phyloP scores from a whole-genome alignment of 2,888 invertebrate genomes.

The Eupithecia exiguata region DNA sequence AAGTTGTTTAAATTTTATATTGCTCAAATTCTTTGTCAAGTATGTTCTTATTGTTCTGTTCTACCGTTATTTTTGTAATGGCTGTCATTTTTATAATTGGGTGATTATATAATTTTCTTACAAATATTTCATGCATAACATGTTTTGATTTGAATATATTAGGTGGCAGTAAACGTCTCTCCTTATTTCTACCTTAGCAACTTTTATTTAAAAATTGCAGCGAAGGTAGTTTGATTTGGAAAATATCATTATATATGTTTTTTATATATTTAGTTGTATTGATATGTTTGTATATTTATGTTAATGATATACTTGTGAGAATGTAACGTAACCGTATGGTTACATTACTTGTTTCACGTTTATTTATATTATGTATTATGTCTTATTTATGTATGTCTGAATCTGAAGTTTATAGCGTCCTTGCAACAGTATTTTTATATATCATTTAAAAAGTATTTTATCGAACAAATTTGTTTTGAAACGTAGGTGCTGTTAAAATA shows the following conservation, averaged over 20 bases:
- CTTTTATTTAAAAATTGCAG: constrained; percentile 32
- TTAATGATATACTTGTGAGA: constrained; percentile 20
- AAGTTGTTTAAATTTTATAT: constrained; percentile 16
- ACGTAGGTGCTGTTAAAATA: constrained; percentile 61
- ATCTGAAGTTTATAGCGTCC: constrained; percentile 26
- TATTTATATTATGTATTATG: constrained; percentile 17
- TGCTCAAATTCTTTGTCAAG: constrained; percentile 5
- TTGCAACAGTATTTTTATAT: constrained; percentile 44
- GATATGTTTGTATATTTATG: neutral
- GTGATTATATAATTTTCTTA: constrained; percentile 5
- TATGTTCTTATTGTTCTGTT: constrained; percentile 6
- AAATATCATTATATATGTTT: constrained; percentile 8
- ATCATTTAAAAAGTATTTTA: constrained; percentile 45
- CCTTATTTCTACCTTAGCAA: constrained; percentile 31
- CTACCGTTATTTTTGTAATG: neutral
- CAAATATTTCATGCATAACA: constrained; percentile 6
- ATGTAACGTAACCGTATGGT: constrained; percentile 28
- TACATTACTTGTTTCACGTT: constrained; percentile 26
- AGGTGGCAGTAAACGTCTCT: neutral
- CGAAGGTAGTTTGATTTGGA: constrained; percentile 25
- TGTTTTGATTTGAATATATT: constrained; percentile 4
- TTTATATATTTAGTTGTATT: neutral
- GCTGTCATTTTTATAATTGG: constrained; percentile 4
- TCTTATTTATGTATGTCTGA: constrained; percentile 6
- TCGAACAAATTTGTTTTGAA: constrained; percentile 63